A percentile compares a stretch with the other conserved stretches of the same genome.
phyloP scores from a whole-genome alignment of 2,113 vertebrate species.

The Neodontobutis hainanensis region DNA sequence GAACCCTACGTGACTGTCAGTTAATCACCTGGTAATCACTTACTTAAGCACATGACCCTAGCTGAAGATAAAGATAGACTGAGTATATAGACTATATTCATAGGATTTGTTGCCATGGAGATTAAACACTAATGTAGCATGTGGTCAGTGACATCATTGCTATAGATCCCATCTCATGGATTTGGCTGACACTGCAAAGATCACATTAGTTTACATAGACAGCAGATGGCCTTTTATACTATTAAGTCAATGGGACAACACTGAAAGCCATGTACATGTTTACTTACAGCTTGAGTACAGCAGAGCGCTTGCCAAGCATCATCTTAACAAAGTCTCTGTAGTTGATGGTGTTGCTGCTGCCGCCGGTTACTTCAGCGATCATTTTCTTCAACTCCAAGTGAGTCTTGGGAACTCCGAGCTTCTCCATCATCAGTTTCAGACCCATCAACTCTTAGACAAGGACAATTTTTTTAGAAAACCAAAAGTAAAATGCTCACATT shows the following conservation, averaged over 20 bases:
- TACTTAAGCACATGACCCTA: constrained; percentile 52
- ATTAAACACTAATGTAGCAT: constrained; percentile 23
- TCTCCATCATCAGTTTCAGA: constrained; percentile 98
- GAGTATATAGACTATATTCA: constrained; percentile 37
- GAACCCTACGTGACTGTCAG: neutral
- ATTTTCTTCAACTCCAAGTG: constrained; percentile 97
- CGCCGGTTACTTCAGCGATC: constrained; percentile 94
- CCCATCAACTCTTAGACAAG: constrained; percentile 89
- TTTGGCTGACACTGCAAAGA: constrained; percentile 30
- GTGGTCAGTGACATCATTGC: constrained; percentile 46
- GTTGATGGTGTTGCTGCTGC: constrained; percentile 89
- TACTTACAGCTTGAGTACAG: constrained; percentile 95
- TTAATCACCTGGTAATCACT: constrained; percentile 53
- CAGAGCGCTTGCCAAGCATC: constrained; percentile 96
- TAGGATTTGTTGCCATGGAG: constrained; percentile 46
- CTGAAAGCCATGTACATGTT: neutral
- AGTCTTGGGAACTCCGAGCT: constrained; percentile 93
- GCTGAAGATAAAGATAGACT: constrained; percentile 46
- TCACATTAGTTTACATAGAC: constrained; percentile 1
- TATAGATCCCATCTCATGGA: constrained; percentile 34
- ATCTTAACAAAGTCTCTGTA: constrained; percentile 97
- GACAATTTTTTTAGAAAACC: neutral
- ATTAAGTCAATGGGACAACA: neutral
- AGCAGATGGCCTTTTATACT: neutral
- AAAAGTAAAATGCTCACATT: neutral